These are phyloP conservation scores for Emesis russula DNA, from an alignment of 2,888 invertebrate genomes.

Conservation along the genomic window DNA sequence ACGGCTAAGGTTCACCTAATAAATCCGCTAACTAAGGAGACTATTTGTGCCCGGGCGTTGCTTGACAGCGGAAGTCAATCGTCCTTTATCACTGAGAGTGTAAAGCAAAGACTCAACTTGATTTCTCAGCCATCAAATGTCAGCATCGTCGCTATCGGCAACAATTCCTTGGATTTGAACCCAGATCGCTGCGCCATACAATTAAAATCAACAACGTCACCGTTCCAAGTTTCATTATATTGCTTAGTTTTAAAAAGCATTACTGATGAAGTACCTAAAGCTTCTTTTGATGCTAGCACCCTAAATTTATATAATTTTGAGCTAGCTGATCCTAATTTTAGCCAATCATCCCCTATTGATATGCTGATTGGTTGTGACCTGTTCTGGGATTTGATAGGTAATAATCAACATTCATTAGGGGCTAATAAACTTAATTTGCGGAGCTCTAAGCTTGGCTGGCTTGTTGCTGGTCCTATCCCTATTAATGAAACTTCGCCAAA, in stretches of 20 bases:
- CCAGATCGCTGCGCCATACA: conserved; percentile 37
- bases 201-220: conserved; percentile 16
- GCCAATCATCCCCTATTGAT: conserved; percentile 50
- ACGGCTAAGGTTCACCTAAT: background rate
- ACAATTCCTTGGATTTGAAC: conserved; percentile 6
- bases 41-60: background rate
- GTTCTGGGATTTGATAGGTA: conserved; percentile 68
- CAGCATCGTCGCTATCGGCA: conserved; percentile 16
- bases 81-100: background rate
- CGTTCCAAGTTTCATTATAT: conserved; percentile 55
- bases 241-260: conserved; percentile 43
- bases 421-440: conserved; percentile 64
- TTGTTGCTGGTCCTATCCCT: conserved; percentile 61
- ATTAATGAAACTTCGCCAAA: background rate
- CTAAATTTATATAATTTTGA: conserved; percentile 39
- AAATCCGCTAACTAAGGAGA: background rate
- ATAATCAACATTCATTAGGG: conserved; percentile 48
- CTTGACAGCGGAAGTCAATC: conserved; percentile 28
- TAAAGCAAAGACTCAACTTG: background rate
- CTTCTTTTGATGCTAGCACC: conserved; percentile 1
- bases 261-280: conserved; percentile 35
- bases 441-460: conserved; percentile 76
- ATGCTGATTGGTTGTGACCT: conserved; percentile 66
- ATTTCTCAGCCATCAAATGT: conserved; percentile 7
- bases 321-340: conserved; percentile 72